Evolutionary conservation across 1,140 invertebrate species (phyloP), one percentile per base, ranked within the genome.

Genomic region (Drosophila kurseongensis): DNA sequence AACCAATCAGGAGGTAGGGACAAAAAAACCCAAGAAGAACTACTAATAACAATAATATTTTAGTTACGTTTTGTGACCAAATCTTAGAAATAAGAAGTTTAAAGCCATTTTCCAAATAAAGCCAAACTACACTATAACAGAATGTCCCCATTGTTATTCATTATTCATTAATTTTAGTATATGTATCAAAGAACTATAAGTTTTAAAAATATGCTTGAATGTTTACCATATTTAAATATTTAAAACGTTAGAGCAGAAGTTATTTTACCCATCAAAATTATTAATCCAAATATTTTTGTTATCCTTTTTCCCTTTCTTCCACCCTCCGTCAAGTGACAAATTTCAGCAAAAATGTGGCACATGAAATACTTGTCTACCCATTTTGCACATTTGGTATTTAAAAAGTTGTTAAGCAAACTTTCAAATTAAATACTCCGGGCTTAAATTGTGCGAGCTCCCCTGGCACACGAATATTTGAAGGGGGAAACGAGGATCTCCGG

Each of bases 341-440:
- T 75, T 58, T 50, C 27, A 40, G 14, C 40, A 81, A 77, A 72
- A 61, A 80, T 80, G 58, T 81, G 78, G 61, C 67, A 66, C 48
- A 59, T 38, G n/a, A 62, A 63, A 81, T 54, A 61, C 55, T 80
- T 80, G 69, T 74, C 42, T 56, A 57, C 38, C 68, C 60, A 55
- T 52, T 76, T 60, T 7, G 27, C 58, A 72, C 83, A 73, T 75
- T 75, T 50, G 81, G 61, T 73, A 80, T 84, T 85, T 84, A 85
- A 85, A 84, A 85, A 81, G 78, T 85, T 86, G 60, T 74, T 77
- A 52, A 66, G 72, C 82, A 85, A 84, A 85, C 82, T 85, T 85
- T 78, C 60, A 85, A 85, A 86, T 81, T 77, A 85, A 85, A 85
- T 74, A 69, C 63, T 48, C 57, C 13, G 67, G 12, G 74, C 68